phyloP scores from a whole-genome alignment of 1,140 invertebrate species.

The Drosophila tani region DNA sequence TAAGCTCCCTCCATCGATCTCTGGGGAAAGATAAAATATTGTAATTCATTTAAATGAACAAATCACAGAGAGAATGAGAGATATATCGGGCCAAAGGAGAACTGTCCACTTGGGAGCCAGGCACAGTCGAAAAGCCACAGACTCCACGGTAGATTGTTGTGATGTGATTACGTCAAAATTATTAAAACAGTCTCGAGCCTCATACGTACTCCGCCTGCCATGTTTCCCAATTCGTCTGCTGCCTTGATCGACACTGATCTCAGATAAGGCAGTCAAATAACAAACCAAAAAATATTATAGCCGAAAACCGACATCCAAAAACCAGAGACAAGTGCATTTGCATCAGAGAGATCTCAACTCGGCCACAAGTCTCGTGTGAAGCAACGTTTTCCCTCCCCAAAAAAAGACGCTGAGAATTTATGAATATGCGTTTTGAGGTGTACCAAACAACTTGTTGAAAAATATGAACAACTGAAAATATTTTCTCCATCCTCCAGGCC shows the following conservation, averaged over 20 bases:
- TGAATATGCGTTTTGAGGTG: constrained; percentile 24
- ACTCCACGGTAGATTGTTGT: constrained; percentile 69
- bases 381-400: constrained; percentile 59
- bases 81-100: constrained; percentile 25
- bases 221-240: constrained; percentile 78
- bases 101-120: constrained; percentile 67
- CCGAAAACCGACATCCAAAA: constrained; percentile 27
- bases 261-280: constrained; percentile 74
- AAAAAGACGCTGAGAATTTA: constrained; percentile 36
- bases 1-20: constrained; percentile 61
- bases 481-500: constrained; percentile 51
- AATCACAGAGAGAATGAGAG: constrained; percentile 49
- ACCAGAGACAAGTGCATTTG: constrained; percentile 77
- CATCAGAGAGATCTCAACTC: constrained; percentile 39
- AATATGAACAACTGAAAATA: constrained; percentile 72
- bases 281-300: constrained; percentile 43
- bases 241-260: constrained; percentile 80
- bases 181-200: constrained; percentile 77
- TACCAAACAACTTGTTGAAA: constrained; percentile 77
- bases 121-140: constrained; percentile 42
- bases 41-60: constrained; percentile 83
- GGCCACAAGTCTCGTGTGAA: constrained; percentile 60
- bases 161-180: constrained; percentile 83
- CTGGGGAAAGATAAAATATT: constrained; percentile 77
- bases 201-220: constrained; percentile 48